Percentiles rank a stretch among this genome's conserved stretches.
These are phyloP conservation scores for Simalia tracyae DNA, from an alignment of 2,797 vertebrate species.

Conservation along the genomic window DNA sequence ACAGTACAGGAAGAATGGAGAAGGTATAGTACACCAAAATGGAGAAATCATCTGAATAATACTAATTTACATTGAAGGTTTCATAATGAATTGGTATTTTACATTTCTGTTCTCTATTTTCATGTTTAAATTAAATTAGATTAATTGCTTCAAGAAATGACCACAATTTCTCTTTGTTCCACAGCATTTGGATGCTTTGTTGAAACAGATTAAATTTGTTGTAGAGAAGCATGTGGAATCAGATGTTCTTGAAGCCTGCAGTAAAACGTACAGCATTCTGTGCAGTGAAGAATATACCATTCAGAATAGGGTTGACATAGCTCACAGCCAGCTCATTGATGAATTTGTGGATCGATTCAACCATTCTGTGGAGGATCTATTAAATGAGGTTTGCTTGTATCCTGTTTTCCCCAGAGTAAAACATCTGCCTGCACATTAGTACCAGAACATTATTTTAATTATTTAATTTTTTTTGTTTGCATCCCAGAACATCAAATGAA, in stretches of 20 bases:
- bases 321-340: conserved; percentile 96
- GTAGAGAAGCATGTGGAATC: conserved; percentile 97
- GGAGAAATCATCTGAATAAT: neutral
- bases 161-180: conserved; percentile 46
- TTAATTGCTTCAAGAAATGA: conserved; percentile 9
- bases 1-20: conserved; percentile 91
- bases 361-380: conserved; percentile 94
- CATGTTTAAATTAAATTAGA: neutral
- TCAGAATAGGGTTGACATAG: conserved; percentile 98
- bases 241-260: conserved; percentile 97
- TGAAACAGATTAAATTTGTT: conserved; percentile 97
- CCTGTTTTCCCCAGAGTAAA: conserved; percentile 11
- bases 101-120: neutral
- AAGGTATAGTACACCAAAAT: conserved; percentile 74
- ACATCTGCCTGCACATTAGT: conserved; percentile 8
- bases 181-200: conserved; percentile 91
- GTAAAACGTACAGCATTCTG: conserved; percentile 98
- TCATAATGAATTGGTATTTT: rapidly evolving
- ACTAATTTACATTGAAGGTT: neutral
- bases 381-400: conserved; percentile 87
- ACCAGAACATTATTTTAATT: neutral
- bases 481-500: conserved; percentile 19
- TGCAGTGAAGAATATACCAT: conserved; percentile 99
- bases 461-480: conserved; percentile 2
- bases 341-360: conserved; percentile 94